phyloP scores from a whole-genome alignment of 2,113 vertebrate genomes.

The Ranitomeya variabilis region DNA sequence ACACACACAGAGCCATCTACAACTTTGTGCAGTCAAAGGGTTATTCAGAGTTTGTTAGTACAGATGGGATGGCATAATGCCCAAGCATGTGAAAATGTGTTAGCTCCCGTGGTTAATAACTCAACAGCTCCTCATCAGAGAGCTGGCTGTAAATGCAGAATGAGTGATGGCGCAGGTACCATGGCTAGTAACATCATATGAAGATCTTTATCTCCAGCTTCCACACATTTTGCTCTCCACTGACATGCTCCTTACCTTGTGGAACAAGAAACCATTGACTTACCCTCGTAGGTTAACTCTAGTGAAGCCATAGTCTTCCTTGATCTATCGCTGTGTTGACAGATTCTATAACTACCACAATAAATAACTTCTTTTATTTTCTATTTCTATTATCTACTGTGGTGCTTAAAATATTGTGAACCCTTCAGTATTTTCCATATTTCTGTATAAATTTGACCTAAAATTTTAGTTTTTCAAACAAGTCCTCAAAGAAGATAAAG shows the following conservation, averaged over 20 bases:
- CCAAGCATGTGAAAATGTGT: conserved; percentile 51
- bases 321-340: conserved; percentile 19
- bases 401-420: too few species aligned
- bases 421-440: too few species aligned
- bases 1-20: background rate
- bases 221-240: conserved; percentile 22
- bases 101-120: conserved; percentile 53
- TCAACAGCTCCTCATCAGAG: conserved; percentile 55
- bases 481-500: too few species aligned
- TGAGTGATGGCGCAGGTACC: conserved; percentile 50
- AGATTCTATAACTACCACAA: conserved; percentile 5
- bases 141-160: background rate
- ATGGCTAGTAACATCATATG: conserved; percentile 42
- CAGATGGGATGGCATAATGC: conserved; percentile 55
- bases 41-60: conserved; percentile 44
- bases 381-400: background rate
- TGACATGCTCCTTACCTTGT: conserved; percentile 36
- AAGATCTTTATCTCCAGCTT: conserved; percentile 45
- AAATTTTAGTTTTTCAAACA: too few species aligned
- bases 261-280: conserved; percentile 29
- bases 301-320: background rate
- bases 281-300: conserved; percentile 20
- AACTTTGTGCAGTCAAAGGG: background rate
- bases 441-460: too few species aligned
- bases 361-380: background rate